phyloP scores from a whole-genome alignment of 2,888 invertebrate genomes.

The Agonopterix arenella region DNA sequence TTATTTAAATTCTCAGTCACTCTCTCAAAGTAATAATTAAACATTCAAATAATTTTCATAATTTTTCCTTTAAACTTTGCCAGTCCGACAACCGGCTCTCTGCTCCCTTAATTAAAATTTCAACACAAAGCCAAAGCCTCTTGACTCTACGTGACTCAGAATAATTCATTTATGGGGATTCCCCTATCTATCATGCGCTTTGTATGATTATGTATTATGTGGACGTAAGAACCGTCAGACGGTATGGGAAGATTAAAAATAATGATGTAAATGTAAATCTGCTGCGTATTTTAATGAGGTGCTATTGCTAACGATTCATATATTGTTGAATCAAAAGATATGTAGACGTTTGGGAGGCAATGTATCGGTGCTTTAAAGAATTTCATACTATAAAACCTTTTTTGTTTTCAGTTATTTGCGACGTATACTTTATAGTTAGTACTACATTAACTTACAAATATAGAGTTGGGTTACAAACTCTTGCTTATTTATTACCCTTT shows the following conservation, averaged over 20 bases:
- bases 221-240: conserved; percentile 30
- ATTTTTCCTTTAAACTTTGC: not conserved
- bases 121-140: conserved; percentile 55
- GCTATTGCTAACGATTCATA: conserved; percentile 15
- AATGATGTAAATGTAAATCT: conserved; percentile 51
- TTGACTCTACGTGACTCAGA: conserved; percentile 57
- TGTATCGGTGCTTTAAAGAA: too few species aligned
- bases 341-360: not conserved
- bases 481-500: too few species aligned
- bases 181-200: conserved; percentile 43
- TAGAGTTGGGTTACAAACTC: too few species aligned
- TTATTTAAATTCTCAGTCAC: too few species aligned
- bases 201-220: conserved; percentile 28
- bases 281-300: not conserved
- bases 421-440: too few species aligned
- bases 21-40: not conserved
- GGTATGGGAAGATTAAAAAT: conserved; percentile 34
- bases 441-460: too few species aligned
- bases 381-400: too few species aligned
- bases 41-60: not conserved
- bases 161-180: conserved; percentile 60
- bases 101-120: conserved; percentile 56
- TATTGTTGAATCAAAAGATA: conserved; percentile 23
- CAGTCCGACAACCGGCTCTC: not conserved
- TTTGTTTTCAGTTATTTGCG: too few species aligned